Conservation (phyloP, 2,113 vertebrate species). For the Eonycteris spelaea region DNA sequence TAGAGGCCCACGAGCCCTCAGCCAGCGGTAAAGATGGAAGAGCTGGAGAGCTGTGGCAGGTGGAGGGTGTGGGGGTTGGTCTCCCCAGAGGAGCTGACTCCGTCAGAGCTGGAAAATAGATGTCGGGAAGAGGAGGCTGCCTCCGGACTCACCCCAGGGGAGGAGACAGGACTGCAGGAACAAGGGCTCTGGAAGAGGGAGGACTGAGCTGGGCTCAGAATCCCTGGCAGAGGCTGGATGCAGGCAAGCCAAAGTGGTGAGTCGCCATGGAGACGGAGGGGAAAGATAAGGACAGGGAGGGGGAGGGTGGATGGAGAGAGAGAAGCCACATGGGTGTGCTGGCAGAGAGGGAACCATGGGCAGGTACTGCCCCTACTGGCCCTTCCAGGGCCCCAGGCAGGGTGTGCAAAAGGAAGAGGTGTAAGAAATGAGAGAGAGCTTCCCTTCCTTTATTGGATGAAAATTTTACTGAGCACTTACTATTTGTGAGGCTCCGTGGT, state of each 20-base stretch:
- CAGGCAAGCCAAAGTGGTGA: constrained; percentile 49
- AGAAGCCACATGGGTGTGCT: not conserved
- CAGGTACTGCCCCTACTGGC: not conserved
- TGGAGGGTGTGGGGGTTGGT: constrained; percentile 12
- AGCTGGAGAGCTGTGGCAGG: not conserved
- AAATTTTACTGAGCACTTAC: not conserved
- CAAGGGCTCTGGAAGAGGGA: constrained; percentile 41
- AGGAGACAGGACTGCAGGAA: constrained; percentile 72
- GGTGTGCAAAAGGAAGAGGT: not conserved
- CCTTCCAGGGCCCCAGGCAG: not conserved
- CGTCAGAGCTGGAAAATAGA: constrained; percentile 41
- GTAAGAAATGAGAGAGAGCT: no score
- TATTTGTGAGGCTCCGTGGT: not conserved
- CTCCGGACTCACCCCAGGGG: constrained; percentile 66
- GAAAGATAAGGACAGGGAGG: constrained; percentile 69
- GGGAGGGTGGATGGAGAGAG: not conserved
- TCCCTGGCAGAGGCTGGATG: constrained; percentile 66
- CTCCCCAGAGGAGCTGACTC: not conserved
- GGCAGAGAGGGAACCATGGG: not conserved
- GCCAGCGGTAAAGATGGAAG: not conserved
- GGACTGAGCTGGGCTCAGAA: constrained; percentile 36
- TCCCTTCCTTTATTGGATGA: not conserved
- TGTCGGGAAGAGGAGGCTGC: constrained; percentile 51
- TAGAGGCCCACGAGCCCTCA: not conserved
- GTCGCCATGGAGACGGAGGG: constrained; percentile 69